Percentiles rank a stretch among this genome's conserved stretches.
phyloP scores from a whole-genome alignment of 2,113 vertebrate species.

The Lagopus muta region DNA sequence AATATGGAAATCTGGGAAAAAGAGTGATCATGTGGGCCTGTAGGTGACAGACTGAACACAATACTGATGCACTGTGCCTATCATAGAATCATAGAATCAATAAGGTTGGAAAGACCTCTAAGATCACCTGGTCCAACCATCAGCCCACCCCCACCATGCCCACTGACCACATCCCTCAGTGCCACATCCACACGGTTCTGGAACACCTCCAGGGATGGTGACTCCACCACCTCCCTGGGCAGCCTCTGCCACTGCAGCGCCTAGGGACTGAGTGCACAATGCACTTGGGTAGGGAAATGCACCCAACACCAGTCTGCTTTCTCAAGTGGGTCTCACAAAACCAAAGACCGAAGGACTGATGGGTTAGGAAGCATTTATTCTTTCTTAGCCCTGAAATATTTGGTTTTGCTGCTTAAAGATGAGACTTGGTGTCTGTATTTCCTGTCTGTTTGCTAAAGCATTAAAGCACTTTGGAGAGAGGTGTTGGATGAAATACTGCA shows the following conservation, averaged over 20 bases:
- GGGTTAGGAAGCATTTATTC: not conserved
- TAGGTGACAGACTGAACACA: not conserved
- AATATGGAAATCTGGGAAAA: not conserved
- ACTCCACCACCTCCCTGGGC: too few species aligned
- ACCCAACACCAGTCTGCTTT: accelerated
- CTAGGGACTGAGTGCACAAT: not conserved
- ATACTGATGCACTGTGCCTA: not conserved
- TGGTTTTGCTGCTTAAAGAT: not conserved
- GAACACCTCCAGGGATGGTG: too few species aligned
- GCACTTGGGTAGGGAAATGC: not conserved
- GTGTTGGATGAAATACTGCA: accelerated
- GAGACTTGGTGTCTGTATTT: not conserved
- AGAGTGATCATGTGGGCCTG: not conserved
- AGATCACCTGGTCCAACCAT: too few species aligned
- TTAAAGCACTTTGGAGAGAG: not conserved
- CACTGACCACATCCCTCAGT: too few species aligned
- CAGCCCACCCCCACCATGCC: too few species aligned
- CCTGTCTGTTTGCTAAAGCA: not conserved
- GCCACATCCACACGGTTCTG: too few species aligned
- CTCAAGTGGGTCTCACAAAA: not conserved
- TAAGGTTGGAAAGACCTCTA: too few species aligned
- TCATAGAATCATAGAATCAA: too few species aligned
- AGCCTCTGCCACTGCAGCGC: not conserved
- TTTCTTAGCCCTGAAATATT: not conserved
- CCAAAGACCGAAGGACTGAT: not conserved